Percentiles rank a stretch among this genome's conserved stretches.
These are phyloP conservation scores for Achatina immaculata DNA, from an alignment of 1,140 invertebrate genomes.

Conservation along the genomic window DNA sequence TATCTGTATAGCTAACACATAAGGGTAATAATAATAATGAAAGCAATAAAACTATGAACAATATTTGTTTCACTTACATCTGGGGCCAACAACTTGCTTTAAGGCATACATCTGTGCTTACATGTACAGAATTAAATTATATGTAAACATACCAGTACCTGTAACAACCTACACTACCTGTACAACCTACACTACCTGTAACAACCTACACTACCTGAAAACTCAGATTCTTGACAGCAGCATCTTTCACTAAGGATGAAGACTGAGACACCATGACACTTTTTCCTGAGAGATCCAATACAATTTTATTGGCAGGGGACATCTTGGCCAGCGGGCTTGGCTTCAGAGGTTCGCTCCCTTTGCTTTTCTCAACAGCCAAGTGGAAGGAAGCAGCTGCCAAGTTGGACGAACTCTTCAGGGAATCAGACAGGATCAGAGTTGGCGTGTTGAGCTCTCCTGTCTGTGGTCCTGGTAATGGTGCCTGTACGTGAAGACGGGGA, in stretches of 20 bases:
- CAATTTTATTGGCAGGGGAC: background rate
- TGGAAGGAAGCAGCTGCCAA: background rate
- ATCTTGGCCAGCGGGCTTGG: constrained; percentile 26
- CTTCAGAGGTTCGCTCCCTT: constrained; percentile 2
- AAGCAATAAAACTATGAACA: no score
- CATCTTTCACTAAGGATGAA: background rate
- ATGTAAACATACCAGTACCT: no score
- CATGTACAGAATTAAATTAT: no score
- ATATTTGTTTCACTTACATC: no score
- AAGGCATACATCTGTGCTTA: no score
- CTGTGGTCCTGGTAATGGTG: constrained; percentile 55
- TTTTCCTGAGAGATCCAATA: constrained; percentile 23
- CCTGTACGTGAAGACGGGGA: constrained; percentile 37
- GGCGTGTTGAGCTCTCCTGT: constrained; percentile 63
- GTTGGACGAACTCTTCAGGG: background rate
- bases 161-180: no score
- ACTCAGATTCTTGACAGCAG: background rate
- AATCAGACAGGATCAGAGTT: constrained; percentile 41
- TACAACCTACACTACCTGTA: no score
- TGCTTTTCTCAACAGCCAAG: background rate
- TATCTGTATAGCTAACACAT: no score
- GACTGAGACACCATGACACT: constrained; percentile 21
- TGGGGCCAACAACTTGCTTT: no score
- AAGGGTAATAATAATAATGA: no score
- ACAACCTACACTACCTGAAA: background rate